Evolutionary conservation across 2,113 vertebrate genomes (phyloP), one percentile per base, ranked within the genome.

Genomic region (Ailuropoda melanoleuca): DNA sequence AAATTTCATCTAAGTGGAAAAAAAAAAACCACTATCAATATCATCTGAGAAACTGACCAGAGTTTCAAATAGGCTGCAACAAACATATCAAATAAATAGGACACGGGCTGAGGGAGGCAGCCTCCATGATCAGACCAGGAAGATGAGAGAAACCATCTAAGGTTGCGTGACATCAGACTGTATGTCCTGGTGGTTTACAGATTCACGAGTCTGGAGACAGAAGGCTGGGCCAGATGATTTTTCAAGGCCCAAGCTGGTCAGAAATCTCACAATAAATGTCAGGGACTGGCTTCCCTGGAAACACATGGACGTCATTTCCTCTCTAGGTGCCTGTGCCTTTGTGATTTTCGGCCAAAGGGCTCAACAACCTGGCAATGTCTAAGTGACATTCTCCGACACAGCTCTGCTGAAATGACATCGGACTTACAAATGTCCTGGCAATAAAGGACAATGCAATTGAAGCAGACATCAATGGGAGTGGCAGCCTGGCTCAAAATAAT

Each of bases 311-410:
- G 96, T 97, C 95, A 84, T 93, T 98, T 96, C 95, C 98, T 98
- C 97, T 97, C 31, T 83, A 97, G 88, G 53, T 97, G 83, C 34
- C 95, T 58, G 19, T 50, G 85, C 31, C 95, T 88, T 92, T 87
- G 80, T 94, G 98, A 98, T 98, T 96, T 98, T 89, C 95, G 1
- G 96, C 97, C 95, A 93, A 75, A 56, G 92, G 72, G 78, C 62
- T 96, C 98, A 96, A 98, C 97, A 98, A 97, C 81, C 98, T 98
- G 98, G 98, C 96, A 97, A 91, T 91, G 97, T 89, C n/a, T 98
- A 97, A 98, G 93, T 97, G 97, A 97, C 96, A 90, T 96, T 98
- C 97, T 96, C 95, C 26, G 75, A 94, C 96, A 98, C 92, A 90
- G 95, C 90, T 95, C 94, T 85, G 90, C 46, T 91, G 90, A 88